These are phyloP conservation scores for Xanthorhoe designata DNA, from an alignment of 2,888 invertebrate genomes.

Conservation along the genomic window DNA sequence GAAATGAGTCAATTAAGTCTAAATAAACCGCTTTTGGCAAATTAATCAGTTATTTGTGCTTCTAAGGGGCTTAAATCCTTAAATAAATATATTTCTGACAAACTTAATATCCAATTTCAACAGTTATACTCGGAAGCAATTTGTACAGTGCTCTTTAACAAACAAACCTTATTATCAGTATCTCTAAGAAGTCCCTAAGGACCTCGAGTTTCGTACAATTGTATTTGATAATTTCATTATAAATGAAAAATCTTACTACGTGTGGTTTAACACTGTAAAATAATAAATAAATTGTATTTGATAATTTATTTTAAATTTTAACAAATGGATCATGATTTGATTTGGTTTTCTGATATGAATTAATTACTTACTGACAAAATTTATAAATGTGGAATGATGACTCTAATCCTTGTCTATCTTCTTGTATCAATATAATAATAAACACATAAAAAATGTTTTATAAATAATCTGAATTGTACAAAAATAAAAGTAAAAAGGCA, in stretches of 20 bases:
- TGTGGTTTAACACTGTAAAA: no score
- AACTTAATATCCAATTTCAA: constrained; percentile 22
- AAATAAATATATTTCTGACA: constrained; percentile 3
- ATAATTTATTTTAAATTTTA: no score
- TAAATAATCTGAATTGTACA: not conserved
- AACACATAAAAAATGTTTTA: not conserved
- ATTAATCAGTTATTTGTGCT: constrained; percentile 9
- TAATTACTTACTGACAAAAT: no score
- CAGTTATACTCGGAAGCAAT: constrained; percentile 17
- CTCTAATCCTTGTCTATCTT: no score
- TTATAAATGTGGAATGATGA: no score
- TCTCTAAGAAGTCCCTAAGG: not conserved
- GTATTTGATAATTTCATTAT: no score
- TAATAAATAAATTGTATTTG: no score
- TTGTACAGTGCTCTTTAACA: constrained; percentile 25
- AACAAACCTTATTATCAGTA: constrained; percentile 30
- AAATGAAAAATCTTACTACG: no score
- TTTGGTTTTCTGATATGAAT: no score
- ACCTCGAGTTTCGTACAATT: not conserved
- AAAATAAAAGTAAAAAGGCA: not conserved
- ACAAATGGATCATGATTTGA: no score
- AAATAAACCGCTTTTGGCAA: constrained; percentile 3
- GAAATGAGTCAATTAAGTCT: not conserved
- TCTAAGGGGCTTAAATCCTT: constrained; percentile 3
- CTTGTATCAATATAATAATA: no score